Conservation (phyloP, 2,888 invertebrate genomes). For the Campoplex nolae region DNA sequence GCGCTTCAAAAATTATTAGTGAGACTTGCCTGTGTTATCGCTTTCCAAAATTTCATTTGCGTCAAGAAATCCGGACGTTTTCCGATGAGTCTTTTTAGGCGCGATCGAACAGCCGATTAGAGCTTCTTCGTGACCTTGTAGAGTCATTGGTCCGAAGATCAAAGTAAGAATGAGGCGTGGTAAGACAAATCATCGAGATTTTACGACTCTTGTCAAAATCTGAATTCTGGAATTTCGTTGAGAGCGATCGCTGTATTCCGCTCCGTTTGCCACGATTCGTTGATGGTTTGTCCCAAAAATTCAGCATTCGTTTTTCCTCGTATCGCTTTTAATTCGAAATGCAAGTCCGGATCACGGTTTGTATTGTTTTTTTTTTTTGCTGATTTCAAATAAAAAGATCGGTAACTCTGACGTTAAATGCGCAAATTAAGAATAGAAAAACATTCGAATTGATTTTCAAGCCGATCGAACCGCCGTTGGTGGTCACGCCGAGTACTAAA, state of each 20-base stretch:
- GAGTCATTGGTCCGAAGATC: no score
- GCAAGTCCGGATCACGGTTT: neutral
- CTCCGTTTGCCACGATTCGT: neutral
- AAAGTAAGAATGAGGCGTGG: no score
- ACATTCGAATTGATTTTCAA: neutral
- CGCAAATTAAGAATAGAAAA: neutral
- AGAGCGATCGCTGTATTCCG: neutral
- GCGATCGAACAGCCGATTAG: neutral
- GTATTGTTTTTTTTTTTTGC: neutral
- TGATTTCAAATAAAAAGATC: neutral
- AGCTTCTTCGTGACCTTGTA: neutral
- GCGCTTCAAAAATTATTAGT: slow-evolving; percentile 21
- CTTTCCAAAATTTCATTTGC: neutral
- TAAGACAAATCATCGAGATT: neutral
- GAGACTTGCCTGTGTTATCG: neutral
- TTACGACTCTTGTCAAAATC: neutral
- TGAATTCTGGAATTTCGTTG: neutral
- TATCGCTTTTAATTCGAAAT: no score
- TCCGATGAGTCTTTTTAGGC: neutral
- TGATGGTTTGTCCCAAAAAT: neutral
- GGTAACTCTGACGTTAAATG: neutral
- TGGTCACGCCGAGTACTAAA: neutral
- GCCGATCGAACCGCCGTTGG: no score
- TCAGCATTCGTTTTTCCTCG: neutral
- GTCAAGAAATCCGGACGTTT: neutral